These are phyloP conservation scores for Sciaenops ocellatus DNA, from an alignment of 2,797 vertebrate genomes.

Conservation along the genomic window DNA sequence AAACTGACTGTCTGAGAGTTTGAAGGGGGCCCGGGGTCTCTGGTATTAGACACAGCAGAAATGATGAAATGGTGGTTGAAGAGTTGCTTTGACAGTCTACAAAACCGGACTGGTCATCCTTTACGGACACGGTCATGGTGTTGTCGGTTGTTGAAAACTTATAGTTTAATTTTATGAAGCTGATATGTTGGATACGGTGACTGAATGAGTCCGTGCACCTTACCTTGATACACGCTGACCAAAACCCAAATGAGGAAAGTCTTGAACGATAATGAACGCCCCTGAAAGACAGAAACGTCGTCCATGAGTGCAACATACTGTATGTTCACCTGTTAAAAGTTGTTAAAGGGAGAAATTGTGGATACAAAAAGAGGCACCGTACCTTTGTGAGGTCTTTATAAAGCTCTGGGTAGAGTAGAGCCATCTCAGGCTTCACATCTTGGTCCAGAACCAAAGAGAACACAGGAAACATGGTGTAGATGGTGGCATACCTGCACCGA, in stretches of 20 bases:
- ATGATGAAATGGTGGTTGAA: conserved; percentile 52
- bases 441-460: conserved; percentile 98
- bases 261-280: conserved; percentile 97
- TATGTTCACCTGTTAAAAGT: background rate
- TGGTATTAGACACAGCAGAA: conserved; percentile 44
- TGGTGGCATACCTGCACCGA: conserved; percentile 92
- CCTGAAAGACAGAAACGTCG: conserved; percentile 83
- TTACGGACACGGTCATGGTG: background rate
- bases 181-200: background rate
- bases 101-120: background rate
- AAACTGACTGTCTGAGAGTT: conserved; percentile 60
- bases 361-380: background rate
- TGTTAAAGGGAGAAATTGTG: background rate
- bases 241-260: conserved; percentile 98
- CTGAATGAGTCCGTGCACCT: conserved; percentile 30
- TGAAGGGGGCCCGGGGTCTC: conserved; percentile 41
- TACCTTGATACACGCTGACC: conserved; percentile 98
- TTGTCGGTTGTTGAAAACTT: background rate
- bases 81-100: conserved; percentile 39
- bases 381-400: conserved; percentile 99
- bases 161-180: background rate
- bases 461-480: conserved; percentile 99
- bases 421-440: conserved; percentile 97
- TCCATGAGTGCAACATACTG: background rate
- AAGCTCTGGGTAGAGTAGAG: conserved; percentile 96